Conservation (phyloP, 2,113 vertebrate species). For the Labeo rohita region DNA sequence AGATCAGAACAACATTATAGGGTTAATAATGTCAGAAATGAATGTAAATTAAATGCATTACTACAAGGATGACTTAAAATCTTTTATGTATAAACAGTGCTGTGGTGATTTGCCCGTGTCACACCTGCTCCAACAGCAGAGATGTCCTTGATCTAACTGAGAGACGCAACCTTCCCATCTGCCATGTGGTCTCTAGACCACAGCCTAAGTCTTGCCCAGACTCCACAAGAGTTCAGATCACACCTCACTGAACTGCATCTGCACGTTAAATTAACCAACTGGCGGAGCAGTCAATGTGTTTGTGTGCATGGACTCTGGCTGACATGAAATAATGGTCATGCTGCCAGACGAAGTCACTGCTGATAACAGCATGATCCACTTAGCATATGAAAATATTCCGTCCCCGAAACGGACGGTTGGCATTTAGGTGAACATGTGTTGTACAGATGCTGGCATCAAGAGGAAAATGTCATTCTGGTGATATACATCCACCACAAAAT, state of each 20-base stretch:
- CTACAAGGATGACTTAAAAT: background rate
- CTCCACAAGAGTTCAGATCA: constrained; percentile 34
- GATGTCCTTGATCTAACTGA: constrained; percentile 28
- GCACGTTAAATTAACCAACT: constrained; percentile 7
- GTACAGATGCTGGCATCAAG: constrained; percentile 31
- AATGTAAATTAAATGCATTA: background rate
- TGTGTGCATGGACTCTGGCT: background rate
- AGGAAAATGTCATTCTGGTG: constrained; percentile 15
- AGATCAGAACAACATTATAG: background rate
- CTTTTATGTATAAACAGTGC: background rate
- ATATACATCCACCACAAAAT: constrained; percentile 23
- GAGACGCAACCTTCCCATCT: constrained; percentile 32
- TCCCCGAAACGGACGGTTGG: constrained; percentile 10
- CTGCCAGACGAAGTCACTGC: constrained; percentile 7
- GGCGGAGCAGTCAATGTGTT: background rate
- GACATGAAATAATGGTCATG: background rate
- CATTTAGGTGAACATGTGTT: constrained; percentile 30
- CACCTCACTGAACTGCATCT: constrained; percentile 11
- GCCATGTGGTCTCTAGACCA: constrained; percentile 22
- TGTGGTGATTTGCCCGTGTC: background rate
- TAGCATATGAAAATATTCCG: constrained; percentile 27
- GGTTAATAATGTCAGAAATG: background rate
- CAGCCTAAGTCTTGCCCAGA: background rate
- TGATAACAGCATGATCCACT: constrained; percentile 17
- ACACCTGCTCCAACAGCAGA: constrained; percentile 4